These are phyloP conservation scores for Corythucha ciliata DNA, from an alignment of 2,888 invertebrate genomes.

Conservation along the genomic window DNA sequence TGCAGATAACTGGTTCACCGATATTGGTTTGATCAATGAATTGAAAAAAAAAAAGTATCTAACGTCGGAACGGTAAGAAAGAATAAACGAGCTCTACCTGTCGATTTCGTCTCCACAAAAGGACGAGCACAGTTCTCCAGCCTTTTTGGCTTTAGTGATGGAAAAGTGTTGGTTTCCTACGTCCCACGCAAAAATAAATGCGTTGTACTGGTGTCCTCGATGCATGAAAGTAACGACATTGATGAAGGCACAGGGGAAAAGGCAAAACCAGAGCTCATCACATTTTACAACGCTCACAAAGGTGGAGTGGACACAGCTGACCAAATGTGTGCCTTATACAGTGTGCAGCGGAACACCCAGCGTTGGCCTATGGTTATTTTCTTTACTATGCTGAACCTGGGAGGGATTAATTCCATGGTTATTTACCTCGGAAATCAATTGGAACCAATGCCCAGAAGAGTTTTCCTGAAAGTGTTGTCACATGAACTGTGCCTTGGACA, in stretches of 20 bases:
- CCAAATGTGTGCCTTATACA: too few relatives aligned
- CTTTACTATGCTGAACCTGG: too few relatives aligned
- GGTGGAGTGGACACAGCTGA: too few relatives aligned
- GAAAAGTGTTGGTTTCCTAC: constrained; percentile 16
- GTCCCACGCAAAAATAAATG: constrained; percentile 15
- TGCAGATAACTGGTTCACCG: constrained; percentile 36
- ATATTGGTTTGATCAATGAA: constrained; percentile 22
- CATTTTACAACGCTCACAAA: too few relatives aligned
- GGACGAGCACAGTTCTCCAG: constrained; percentile 1
- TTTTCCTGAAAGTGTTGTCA: not conserved
- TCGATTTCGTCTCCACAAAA: constrained; percentile 6
- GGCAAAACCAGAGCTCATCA: too few relatives aligned
- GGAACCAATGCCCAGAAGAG: constrained; percentile 2
- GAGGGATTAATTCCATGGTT: constrained; percentile 2
- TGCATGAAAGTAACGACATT: too few relatives aligned
- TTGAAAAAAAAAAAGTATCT: constrained; percentile 21
- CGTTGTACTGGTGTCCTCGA: too few relatives aligned
- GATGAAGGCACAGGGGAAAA: too few relatives aligned
- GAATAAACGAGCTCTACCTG: constrained; percentile 21
- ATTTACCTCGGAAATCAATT: constrained; percentile 7
- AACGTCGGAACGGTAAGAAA: constrained; percentile 25
- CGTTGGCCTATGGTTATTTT: too few relatives aligned
- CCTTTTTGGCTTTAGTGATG: constrained; percentile 15
- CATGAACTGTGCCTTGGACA: not conserved
- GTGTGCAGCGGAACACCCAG: too few relatives aligned